Conservation (phyloP, 2,797 vertebrate genomes). For the Nannoperca australis region DNA sequence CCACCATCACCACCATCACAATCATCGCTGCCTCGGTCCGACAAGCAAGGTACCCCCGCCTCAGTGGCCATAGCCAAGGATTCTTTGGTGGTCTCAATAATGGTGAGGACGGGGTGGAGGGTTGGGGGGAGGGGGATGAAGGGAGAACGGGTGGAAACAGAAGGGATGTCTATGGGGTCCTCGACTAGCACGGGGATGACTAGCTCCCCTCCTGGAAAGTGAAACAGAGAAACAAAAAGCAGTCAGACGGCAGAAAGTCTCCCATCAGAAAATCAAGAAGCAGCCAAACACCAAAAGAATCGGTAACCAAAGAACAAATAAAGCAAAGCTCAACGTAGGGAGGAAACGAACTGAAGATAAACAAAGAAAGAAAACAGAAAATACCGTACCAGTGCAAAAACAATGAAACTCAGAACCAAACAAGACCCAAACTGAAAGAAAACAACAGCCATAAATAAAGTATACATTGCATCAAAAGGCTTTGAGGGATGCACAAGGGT, state of each 20-base stretch:
- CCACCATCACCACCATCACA: conserved; percentile 99
- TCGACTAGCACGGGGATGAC: conserved; percentile 98
- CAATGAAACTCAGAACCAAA: conserved; percentile 82
- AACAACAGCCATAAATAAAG: conserved; percentile 81
- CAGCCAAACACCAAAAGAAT: conserved; percentile 72
- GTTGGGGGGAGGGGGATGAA: conserved; percentile 97
- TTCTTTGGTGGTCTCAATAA: conserved; percentile 99
- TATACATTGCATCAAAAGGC: conserved; percentile 87
- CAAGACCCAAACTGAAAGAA: conserved; percentile 81
- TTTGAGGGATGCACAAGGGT: conserved; percentile 82
- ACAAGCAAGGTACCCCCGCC: conserved; percentile 99
- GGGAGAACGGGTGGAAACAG: conserved; percentile 96
- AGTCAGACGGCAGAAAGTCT: conserved; percentile 59
- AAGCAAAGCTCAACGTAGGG: conserved; percentile 79
- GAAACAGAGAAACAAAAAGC: conserved; percentile 77
- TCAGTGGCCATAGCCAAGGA: conserved; percentile 99
- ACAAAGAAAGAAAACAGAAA: conserved; percentile 68
- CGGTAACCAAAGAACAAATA: conserved; percentile 63
- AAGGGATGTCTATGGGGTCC: conserved; percentile 98
- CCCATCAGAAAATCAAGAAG: conserved; percentile 47
- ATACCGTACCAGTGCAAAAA: conserved; percentile 83
- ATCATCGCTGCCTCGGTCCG: conserved; percentile 99
- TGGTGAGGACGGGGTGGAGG: conserved; percentile 98
- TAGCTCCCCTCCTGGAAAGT: conserved; percentile 98
- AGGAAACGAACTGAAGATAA: conserved; percentile 65